A percentile compares a stretch with the other conserved stretches of the same genome.
Conservation (phyloP, 2,888 invertebrate species). For the Pterostichus madidus region DNA sequence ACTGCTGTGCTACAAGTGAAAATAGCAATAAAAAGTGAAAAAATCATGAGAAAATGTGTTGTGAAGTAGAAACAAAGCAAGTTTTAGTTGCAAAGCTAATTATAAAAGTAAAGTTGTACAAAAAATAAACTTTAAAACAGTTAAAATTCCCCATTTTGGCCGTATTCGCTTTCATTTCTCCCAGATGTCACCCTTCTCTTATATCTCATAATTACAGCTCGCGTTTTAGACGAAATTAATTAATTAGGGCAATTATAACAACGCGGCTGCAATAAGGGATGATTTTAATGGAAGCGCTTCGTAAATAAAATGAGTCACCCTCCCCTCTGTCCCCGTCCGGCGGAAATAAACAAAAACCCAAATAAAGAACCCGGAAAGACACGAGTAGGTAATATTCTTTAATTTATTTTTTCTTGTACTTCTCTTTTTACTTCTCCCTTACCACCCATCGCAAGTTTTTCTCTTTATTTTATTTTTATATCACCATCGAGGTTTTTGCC, state of each 20-base stretch:
- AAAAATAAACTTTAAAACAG: conserved; percentile 24
- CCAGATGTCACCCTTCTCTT: conserved; percentile 25
- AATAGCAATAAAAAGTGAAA: no score
- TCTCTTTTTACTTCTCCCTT: conserved; percentile 73
- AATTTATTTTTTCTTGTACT: conserved; percentile 70
- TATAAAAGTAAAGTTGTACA: conserved; percentile 3
- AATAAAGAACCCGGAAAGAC: conserved; percentile 68
- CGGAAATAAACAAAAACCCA: conserved; percentile 67
- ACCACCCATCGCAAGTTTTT: conserved; percentile 74
- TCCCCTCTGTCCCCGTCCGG: not conserved
- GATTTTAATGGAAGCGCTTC: conserved; percentile 67
- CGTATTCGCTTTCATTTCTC: conserved; percentile 40
- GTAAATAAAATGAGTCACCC: conserved; percentile 62
- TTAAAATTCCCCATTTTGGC: conserved; percentile 16
- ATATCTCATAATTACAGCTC: conserved; percentile 49
- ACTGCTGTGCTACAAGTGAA: no score
- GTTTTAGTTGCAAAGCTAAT: no score
- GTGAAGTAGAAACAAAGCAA: no score
- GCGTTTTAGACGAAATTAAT: conserved; percentile 68
- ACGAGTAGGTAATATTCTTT: conserved; percentile 68
- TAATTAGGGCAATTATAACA: conserved; percentile 70
- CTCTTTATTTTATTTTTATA: conserved; percentile 74
- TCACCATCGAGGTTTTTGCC: conserved; percentile 76
- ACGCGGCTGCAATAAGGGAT: conserved; percentile 69
- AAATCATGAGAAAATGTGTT: no score